Base-by-base conservation (phyloP, 2,888 invertebrate genomes). In the Xylota sylvarum region DNA sequence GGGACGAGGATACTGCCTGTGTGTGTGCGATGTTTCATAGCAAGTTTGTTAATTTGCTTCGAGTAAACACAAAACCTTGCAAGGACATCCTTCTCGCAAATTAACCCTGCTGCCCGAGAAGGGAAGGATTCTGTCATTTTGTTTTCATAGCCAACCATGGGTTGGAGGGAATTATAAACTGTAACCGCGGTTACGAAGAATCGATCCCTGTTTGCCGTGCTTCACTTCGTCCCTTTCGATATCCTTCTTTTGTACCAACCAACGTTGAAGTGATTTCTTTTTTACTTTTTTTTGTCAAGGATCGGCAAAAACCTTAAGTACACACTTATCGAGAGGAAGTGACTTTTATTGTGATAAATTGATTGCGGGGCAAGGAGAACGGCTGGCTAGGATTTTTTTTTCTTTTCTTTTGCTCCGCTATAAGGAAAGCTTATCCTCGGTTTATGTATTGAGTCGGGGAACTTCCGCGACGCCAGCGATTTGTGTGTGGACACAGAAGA, bases 301-400 rank as follows among this genome's bases (percentile, higher is more conserved):
- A 78, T 60, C 56, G 37, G 52, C 58, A 72, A 56, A 23, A 80
- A 40, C 64, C 81, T 46, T 76, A 85, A 85, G 85, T 70, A 85
- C 81, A 85, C 81, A 85, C 81, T 85, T 81, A 85, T 85, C 76
- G 76, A 56, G 55, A 85, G 85, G 85, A 85, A 85, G 81, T 85
- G 85, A 80, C 85, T 85, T 85, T 85, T 81, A 85, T 85, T 76
- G 85, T 85, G 85, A 81, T 72, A 77, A 85, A 85, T 85, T 85
- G 85, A 81, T 81, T 72, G 81, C 60, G 46, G 76, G 58, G 52
- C 37, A 64, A 27, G 23, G 9, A 48, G 55, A 10, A 12, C 2
- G 46, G 35, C 56, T 17, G 35, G 35, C 12, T 27, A 58, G 30
- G 10, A 35, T 56, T 69, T 64, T 64, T 32, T 9, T 64, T 69